phyloP scores from a whole-genome alignment of 2,888 invertebrate genomes.

The Muschampia plurimacula region DNA sequence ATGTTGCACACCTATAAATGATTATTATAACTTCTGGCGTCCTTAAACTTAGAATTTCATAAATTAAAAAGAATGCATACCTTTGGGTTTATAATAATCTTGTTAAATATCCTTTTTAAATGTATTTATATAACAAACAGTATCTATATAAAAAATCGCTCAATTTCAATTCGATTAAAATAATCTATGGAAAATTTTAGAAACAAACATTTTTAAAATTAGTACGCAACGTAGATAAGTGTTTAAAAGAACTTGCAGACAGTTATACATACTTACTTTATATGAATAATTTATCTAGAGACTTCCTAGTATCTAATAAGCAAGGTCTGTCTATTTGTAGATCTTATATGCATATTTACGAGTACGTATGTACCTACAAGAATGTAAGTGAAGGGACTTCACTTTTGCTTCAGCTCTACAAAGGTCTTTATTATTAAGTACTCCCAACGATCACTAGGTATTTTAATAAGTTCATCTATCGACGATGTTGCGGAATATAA shows the following conservation, averaged over 20 bases:
- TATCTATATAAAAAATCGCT: no score
- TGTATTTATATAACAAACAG: no score
- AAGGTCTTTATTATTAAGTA: background rate
- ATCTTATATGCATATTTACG: slow-evolving; percentile 40
- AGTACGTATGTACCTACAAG: slow-evolving; percentile 21
- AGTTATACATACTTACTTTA: slow-evolving; percentile 14
- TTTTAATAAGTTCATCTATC: no score
- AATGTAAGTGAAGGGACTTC: slow-evolving; percentile 34
- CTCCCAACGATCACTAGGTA: no score
- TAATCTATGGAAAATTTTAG: no score
- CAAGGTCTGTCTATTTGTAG: slow-evolving; percentile 49
- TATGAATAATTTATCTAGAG: slow-evolving; percentile 41
- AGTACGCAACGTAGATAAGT: background rate
- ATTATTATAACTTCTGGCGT: no score
- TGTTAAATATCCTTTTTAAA: background rate
- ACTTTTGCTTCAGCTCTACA: slow-evolving; percentile 32
- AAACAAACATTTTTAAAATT: no score
- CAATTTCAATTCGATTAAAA: no score
- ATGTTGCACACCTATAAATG: background rate
- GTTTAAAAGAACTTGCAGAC: slow-evolving; percentile 15
- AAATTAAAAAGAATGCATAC: background rate
- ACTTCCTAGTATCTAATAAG: slow-evolving; percentile 48
- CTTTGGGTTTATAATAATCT: background rate
- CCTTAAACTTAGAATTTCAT: no score
- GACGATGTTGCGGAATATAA: no score